Evolutionary conservation across 1,140 invertebrate genomes (phyloP).

Genomic region (Neotoxoptera formosana): DNA sequence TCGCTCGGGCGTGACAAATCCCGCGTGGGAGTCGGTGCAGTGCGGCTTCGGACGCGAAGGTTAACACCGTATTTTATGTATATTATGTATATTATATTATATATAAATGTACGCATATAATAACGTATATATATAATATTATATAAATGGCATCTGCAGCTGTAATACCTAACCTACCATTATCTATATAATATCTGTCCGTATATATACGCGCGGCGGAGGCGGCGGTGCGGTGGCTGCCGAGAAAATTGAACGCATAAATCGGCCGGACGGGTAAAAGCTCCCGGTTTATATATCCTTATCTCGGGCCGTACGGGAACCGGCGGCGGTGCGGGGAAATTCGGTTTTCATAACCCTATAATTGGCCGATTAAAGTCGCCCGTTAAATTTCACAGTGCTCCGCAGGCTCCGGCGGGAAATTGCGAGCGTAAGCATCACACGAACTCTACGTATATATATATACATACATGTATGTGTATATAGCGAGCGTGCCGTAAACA

Average conservation of each 20-base stretch:
- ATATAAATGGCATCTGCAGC: neutral
- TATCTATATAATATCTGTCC: conserved; percentile 1
- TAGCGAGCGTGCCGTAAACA: neutral
- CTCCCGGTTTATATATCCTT: conserved; percentile 27
- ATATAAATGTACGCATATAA: neutral
- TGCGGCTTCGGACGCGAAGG: neutral
- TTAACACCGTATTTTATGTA: neutral
- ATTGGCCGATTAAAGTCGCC: conserved; percentile 43
- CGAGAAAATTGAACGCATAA: conserved; percentile 48
- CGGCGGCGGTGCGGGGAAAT: neutral
- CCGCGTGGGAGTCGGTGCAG: neutral
- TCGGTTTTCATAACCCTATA: conserved; percentile 41
- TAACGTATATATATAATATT: neutral
- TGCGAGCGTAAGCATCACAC: conserved; percentile 6
- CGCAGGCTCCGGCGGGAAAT: neutral
- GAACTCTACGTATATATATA: too few species aligned
- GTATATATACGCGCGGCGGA: neutral
- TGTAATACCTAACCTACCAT: neutral
- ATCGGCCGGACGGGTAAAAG: conserved; percentile 24
- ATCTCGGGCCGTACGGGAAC: neutral
- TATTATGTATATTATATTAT: neutral
- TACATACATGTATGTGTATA: neutral
- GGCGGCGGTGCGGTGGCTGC: neutral
- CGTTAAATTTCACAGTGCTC: conserved; percentile 34
- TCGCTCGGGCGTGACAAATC: neutral